Conservation (phyloP, 2,113 vertebrate species). For the Enhydra lutris region DNA sequence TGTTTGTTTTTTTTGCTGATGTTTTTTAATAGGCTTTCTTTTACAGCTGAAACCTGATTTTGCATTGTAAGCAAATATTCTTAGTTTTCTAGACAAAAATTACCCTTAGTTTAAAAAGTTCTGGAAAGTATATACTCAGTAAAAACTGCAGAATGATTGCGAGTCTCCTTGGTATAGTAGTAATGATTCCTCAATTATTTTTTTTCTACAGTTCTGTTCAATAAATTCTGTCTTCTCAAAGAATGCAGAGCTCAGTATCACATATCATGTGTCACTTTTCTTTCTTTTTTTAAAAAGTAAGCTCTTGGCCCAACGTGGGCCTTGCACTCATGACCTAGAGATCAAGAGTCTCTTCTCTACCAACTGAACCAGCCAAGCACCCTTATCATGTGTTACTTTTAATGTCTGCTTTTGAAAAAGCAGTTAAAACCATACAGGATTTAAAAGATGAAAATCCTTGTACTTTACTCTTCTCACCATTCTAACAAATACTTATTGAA, state of each 20-base stretch:
- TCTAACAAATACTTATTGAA: background rate
- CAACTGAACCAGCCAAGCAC: background rate
- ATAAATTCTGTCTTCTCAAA: background rate
- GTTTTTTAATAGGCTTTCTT: background rate
- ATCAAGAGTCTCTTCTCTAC: background rate
- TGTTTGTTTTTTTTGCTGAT: background rate
- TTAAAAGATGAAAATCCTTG: background rate
- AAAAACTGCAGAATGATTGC: background rate
- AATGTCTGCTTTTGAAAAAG: too few species aligned
- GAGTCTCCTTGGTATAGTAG: background rate
- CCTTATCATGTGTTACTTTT: background rate
- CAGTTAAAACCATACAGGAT: background rate
- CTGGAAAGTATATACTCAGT: conserved; percentile 2
- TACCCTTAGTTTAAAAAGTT: background rate
- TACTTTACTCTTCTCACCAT: background rate
- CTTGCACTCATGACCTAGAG: background rate
- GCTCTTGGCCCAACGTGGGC: background rate
- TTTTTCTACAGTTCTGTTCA: background rate
- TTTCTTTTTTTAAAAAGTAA: background rate
- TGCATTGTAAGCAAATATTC: background rate
- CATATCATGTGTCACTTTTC: background rate
- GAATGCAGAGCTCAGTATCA: background rate
- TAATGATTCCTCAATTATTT: conserved; percentile 17
- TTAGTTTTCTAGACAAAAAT: background rate
- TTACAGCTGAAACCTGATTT: background rate